Evolutionary conservation across 1,140 invertebrate species (phyloP).

Genomic region (Sminthurinus signatus): DNA sequence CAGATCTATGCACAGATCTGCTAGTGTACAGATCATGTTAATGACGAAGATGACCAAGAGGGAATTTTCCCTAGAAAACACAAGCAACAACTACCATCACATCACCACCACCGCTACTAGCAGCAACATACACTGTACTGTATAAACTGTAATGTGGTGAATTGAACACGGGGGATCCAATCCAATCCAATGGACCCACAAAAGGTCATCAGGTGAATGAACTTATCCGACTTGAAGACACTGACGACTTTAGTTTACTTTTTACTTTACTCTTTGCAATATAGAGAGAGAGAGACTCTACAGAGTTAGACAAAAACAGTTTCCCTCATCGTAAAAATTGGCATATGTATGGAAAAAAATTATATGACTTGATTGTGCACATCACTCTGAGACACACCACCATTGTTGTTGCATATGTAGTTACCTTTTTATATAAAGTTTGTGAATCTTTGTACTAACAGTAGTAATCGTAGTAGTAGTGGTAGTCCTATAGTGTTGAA

Average conservation of each 20-base stretch:
- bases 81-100: too few relatives aligned
- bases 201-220: slow-evolving; percentile 38
- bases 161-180: slow-evolving; percentile 12
- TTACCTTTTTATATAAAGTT: too few relatives aligned
- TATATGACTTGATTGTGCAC: slow-evolving; percentile 32
- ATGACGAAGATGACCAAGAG: neutral
- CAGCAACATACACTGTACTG: too few relatives aligned
- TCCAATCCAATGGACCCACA: slow-evolving; percentile 14
- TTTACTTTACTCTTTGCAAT: too few relatives aligned
- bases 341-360: slow-evolving; percentile 26
- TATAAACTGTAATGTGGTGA: slow-evolving; percentile 5
- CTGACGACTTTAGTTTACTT: slow-evolving; percentile 9
- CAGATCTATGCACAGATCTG: too few relatives aligned
- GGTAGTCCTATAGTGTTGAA: too few relatives aligned
- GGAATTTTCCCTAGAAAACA: neutral
- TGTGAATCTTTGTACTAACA: too few relatives aligned
- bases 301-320: slow-evolving; percentile 21
- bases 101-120: too few relatives aligned
- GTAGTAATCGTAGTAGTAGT: too few relatives aligned
- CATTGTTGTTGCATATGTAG: too few relatives aligned
- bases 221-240: slow-evolving; percentile 6
- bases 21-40: neutral
- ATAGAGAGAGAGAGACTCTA: neutral
- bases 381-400: slow-evolving; percentile 23
- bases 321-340: slow-evolving; percentile 34